These are phyloP conservation scores for Luperina nickerlii DNA, from an alignment of 2,888 invertebrate species.

Conservation along the genomic window DNA sequence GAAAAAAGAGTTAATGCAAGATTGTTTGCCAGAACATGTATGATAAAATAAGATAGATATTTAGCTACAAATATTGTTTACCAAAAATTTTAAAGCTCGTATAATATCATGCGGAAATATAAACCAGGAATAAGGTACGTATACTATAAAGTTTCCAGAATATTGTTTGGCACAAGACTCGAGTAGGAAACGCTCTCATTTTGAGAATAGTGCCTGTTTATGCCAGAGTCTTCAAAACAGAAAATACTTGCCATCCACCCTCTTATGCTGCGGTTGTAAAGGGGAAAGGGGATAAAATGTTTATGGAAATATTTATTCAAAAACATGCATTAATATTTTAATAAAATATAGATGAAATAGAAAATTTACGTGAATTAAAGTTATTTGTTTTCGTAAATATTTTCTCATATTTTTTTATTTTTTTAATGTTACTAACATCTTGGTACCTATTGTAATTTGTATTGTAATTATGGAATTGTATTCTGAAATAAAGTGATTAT, in stretches of 20 bases:
- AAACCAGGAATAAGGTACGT: conserved; percentile 65
- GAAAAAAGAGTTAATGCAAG: neutral
- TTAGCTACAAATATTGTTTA: conserved; percentile 35
- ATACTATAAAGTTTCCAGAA: conserved; percentile 72
- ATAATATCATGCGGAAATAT: conserved; percentile 68
- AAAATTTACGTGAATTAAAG: conserved; percentile 50
- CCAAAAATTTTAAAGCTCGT: conserved; percentile 59
- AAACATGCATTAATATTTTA: conserved; percentile 66
- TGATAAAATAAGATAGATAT: neutral
- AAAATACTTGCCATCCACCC: conserved; percentile 76
- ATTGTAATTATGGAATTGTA: too few species aligned
- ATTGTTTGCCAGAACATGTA: neutral
- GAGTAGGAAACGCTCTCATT: conserved; percentile 70
- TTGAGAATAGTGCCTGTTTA: conserved; percentile 75
- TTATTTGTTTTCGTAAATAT: conserved; percentile 54
- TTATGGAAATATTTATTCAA: conserved; percentile 69
- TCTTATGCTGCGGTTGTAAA: conserved; percentile 63
- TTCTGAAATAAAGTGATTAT: too few species aligned
- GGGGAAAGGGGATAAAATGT: conserved; percentile 66
- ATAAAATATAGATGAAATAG: conserved; percentile 56
- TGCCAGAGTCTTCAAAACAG: conserved; percentile 74
- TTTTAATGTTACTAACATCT: too few species aligned
- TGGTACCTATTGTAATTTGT: too few species aligned
- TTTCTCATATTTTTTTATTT: neutral
- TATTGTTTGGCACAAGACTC: conserved; percentile 76